A percentile compares a stretch with the other conserved stretches of the same genome.
Evolutionary conservation across 2,113 vertebrate genomes (phyloP).

Genomic region (Pachycephala philippinensis): DNA sequence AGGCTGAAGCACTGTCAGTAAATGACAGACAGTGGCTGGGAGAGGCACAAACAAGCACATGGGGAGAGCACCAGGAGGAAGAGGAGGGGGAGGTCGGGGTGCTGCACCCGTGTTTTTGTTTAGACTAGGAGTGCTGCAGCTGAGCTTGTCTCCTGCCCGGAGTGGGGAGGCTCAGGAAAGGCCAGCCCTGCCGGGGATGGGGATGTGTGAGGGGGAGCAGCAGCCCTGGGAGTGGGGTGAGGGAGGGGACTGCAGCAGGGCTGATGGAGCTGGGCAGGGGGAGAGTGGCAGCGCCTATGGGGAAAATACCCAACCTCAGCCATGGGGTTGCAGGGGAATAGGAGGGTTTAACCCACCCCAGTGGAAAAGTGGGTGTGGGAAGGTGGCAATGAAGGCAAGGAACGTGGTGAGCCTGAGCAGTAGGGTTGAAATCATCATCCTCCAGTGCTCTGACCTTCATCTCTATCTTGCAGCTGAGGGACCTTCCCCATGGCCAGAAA

Average conservation of each 20-base stretch:
- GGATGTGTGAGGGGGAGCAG: neutral
- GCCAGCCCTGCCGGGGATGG: neutral
- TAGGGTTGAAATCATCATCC: neutral
- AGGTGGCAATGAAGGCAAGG: neutral
- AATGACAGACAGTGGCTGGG: neutral
- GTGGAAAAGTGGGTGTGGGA: neutral
- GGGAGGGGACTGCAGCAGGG: neutral
- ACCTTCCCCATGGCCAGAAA: neutral
- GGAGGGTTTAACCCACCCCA: neutral
- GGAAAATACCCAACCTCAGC: neutral
- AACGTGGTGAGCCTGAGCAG: neutral
- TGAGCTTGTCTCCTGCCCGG: neutral
- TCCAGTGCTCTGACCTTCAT: neutral
- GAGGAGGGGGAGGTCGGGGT: neutral
- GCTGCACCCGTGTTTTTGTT: neutral
- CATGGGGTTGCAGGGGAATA: fast-evolving
- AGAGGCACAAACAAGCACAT: neutral
- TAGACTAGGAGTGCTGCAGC: neutral
- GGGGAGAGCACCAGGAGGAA: neutral
- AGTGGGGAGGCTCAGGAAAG: fast-evolving
- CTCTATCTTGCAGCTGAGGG: neutral
- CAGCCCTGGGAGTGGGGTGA: neutral
- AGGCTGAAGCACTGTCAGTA: neutral
- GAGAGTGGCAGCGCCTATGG: fast-evolving
- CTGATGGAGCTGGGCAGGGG: neutral